These are phyloP conservation scores for Phalacrocorax carbo DNA, from an alignment of 2,113 vertebrate species.

Conservation along the genomic window DNA sequence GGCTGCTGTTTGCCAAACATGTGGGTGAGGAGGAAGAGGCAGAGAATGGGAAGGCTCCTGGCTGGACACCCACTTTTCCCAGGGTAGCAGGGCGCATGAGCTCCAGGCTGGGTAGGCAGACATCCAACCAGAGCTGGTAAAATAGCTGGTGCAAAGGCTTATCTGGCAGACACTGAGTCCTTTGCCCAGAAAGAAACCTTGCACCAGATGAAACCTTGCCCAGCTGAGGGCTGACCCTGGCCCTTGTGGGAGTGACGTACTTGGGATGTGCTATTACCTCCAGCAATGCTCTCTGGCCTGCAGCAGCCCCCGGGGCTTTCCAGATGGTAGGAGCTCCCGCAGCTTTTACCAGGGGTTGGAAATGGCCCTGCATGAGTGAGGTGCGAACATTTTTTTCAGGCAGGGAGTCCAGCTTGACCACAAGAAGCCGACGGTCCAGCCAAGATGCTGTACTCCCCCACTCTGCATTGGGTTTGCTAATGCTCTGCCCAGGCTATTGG, in stretches of 20 bases:
- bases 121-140: background rate
- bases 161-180: background rate
- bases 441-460: rapidly evolving
- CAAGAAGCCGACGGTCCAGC: background rate
- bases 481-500: background rate
- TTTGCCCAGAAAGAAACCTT: background rate
- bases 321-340: background rate
- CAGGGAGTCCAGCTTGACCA: background rate
- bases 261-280: background rate
- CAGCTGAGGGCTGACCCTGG: background rate
- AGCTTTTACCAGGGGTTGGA: background rate
- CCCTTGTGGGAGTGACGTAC: rapidly evolving
- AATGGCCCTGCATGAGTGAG: background rate
- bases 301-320: background rate
- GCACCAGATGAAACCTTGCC: background rate
- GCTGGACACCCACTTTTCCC: background rate
- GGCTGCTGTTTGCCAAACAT: background rate
- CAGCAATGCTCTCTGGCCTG: background rate
- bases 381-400: background rate
- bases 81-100: background rate
- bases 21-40: background rate
- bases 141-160: background rate
- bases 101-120: background rate
- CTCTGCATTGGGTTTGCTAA: background rate
- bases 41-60: background rate